A percentile compares a stretch with the other conserved stretches of the same genome.
Evolutionary conservation across 2,113 vertebrate species (phyloP).

Genomic region (Oxyruncus cristatus): DNA sequence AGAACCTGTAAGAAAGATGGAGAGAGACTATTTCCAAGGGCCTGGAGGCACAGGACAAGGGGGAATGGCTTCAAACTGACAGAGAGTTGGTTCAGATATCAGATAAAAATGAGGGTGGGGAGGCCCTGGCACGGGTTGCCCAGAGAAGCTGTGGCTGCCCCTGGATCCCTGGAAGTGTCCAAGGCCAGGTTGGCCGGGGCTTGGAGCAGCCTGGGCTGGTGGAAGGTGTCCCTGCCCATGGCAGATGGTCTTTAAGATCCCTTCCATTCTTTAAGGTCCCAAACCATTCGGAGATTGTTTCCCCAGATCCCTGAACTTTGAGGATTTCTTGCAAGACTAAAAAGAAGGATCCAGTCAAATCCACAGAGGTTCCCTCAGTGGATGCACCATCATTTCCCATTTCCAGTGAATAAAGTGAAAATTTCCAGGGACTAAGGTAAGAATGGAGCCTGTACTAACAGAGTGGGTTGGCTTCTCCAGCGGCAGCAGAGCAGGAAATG

Average conservation of each 20-base stretch:
- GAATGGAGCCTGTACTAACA: not conserved
- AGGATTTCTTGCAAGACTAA: not conserved
- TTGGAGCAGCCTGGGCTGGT: not conserved
- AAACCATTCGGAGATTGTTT: not conserved
- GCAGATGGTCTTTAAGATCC: not conserved
- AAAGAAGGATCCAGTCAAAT: not conserved
- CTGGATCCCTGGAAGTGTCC: not conserved
- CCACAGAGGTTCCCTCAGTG: not conserved
- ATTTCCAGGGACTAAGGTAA: not conserved
- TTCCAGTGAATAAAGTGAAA: not conserved
- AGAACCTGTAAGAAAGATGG: not conserved
- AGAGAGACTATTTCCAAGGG: not conserved
- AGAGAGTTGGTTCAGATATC: not conserved
- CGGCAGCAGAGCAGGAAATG: not conserved
- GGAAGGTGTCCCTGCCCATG: not conserved
- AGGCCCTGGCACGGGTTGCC: not conserved
- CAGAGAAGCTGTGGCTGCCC: not conserved
- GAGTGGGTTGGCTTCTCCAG: not conserved
- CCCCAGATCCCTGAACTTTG: not conserved
- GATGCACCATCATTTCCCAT: not conserved
- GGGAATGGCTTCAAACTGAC: not conserved
- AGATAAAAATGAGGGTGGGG: not conserved
- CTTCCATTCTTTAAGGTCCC: not conserved
- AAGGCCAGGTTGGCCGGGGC: not conserved
- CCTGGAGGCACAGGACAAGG: fast-evolving